phyloP scores from a whole-genome alignment of 2,888 invertebrate genomes.

The Caenorhabditis imperialis region DNA sequence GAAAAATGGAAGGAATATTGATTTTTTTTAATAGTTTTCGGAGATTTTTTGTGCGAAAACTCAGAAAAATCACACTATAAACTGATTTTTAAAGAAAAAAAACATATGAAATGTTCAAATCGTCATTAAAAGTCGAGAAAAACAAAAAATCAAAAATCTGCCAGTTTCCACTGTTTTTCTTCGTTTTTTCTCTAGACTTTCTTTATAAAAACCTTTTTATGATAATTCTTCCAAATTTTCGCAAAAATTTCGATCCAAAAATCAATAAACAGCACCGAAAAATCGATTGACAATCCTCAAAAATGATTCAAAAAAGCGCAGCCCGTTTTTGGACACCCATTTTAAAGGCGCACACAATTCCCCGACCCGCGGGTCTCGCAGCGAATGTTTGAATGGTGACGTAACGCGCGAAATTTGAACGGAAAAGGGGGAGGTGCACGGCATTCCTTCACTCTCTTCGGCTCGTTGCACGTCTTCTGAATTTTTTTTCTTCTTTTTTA shows the following conservation, averaged over 20 bases:
- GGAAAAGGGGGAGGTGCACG: background rate
- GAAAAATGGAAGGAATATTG: too few relatives aligned
- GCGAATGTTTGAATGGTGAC: constrained; percentile 17
- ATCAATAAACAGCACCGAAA: constrained; percentile 10
- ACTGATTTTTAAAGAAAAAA: too few relatives aligned
- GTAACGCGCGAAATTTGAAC: constrained; percentile 50
- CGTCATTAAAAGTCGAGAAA: too few relatives aligned
- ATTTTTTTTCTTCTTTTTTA: background rate
- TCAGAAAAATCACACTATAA: too few relatives aligned
- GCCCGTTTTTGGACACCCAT: constrained; percentile 36
- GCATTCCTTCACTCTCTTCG: constrained; percentile 1
- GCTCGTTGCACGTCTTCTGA: constrained; percentile 1
- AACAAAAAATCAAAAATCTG: too few relatives aligned
- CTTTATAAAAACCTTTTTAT: too few relatives aligned
- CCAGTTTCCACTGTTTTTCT: too few relatives aligned
- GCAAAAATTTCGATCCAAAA: constrained; percentile 1
- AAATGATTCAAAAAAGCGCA: constrained; percentile 18
- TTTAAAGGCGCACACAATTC: constrained; percentile 37
- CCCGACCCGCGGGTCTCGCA: constrained; percentile 26
- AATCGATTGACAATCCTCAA: background rate
- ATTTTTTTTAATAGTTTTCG: too few relatives aligned
- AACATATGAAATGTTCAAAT: too few relatives aligned
- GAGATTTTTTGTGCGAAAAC: too few relatives aligned
- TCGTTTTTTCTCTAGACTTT: too few relatives aligned
- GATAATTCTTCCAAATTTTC: background rate